phyloP scores from a whole-genome alignment of 2,888 invertebrate species.

The Ichneumoninae sp. region DNA sequence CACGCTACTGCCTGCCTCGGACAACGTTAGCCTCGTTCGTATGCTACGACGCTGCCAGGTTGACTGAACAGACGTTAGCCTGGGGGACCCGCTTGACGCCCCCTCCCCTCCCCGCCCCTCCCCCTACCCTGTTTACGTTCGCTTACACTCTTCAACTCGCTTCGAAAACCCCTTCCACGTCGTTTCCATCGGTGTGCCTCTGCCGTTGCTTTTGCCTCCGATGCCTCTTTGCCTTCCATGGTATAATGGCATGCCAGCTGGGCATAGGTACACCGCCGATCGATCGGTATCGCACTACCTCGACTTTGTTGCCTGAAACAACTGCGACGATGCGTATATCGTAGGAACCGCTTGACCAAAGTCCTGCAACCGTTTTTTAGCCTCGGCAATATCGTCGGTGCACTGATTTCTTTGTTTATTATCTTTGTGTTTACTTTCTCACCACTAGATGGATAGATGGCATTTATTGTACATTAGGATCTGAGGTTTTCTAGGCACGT shows the following conservation, averaged over 20 bases:
- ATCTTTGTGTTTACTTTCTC: background rate
- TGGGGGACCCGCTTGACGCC: slow-evolving; percentile 68
- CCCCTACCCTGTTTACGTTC: slow-evolving; percentile 11
- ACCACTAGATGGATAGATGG: background rate
- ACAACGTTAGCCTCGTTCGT: slow-evolving; percentile 71
- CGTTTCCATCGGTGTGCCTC: slow-evolving; percentile 2
- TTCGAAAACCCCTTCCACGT: slow-evolving; percentile 22
- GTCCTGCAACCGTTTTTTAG: too few relatives aligned
- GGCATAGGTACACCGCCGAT: slow-evolving; percentile 5
- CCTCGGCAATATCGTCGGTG: background rate
- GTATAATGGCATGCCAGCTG: slow-evolving; percentile 13
- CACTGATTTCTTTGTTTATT: background rate
- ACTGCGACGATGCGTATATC: too few relatives aligned
- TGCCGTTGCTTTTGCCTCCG: slow-evolving; percentile 11
- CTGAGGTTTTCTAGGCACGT: too few relatives aligned
- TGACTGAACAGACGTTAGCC: slow-evolving; percentile 76
- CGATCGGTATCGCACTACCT: background rate
- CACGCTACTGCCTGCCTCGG: slow-evolving; percentile 69
- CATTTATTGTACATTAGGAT: too few relatives aligned
- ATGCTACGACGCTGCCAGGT: slow-evolving; percentile 78
- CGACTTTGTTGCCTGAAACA: too few relatives aligned
- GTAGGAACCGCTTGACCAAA: too few relatives aligned
- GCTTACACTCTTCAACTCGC: slow-evolving; percentile 48
- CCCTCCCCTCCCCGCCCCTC: slow-evolving; percentile 55
- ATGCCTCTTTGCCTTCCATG: background rate